A percentile compares a stretch with the other conserved stretches of the same genome.
Conservation (phyloP, 1,140 invertebrate species). For the Grapholita molesta region DNA sequence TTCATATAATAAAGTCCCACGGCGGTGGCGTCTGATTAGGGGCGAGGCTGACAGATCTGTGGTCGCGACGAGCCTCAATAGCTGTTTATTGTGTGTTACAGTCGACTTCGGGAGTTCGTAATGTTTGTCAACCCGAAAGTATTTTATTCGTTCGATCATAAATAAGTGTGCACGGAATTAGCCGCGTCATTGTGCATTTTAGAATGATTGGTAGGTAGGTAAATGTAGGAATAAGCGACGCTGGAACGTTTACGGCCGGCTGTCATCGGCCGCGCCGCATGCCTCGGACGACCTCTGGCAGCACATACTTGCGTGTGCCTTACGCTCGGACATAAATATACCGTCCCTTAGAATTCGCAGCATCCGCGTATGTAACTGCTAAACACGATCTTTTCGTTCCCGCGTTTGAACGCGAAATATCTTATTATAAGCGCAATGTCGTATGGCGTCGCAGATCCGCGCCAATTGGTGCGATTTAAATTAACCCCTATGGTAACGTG, state of each 20-base stretch:
- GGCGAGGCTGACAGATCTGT: conserved; percentile 50
- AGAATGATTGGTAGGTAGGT: not conserved
- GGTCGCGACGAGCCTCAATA: conserved; percentile 25
- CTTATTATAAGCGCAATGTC: conserved; percentile 11
- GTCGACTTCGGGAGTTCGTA: conserved; percentile 23
- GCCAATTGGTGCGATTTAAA: conserved; percentile 7
- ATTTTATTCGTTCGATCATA: not conserved
- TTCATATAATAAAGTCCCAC: conserved; percentile 54
- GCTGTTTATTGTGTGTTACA: conserved; percentile 36
- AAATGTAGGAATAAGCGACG: not conserved
- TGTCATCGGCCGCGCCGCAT: not conserved
- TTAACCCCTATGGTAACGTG: conserved; percentile 28
- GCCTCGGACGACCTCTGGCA: conserved; percentile 12
- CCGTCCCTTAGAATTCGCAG: conserved; percentile 15
- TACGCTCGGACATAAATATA: conserved; percentile 8
- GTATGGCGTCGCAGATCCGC: not conserved
- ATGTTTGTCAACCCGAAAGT: not conserved
- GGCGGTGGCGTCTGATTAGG: conserved; percentile 46
- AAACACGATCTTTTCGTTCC: conserved; percentile 24
- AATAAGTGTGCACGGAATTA: not conserved
- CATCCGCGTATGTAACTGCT: conserved; percentile 16
- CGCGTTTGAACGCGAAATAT: conserved; percentile 33
- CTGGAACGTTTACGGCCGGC: not conserved
- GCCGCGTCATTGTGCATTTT: not conserved
- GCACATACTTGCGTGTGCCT: conserved; percentile 5